phyloP scores from a whole-genome alignment of 1,140 invertebrate genomes.

The Holcopasites calliopsidis region DNA sequence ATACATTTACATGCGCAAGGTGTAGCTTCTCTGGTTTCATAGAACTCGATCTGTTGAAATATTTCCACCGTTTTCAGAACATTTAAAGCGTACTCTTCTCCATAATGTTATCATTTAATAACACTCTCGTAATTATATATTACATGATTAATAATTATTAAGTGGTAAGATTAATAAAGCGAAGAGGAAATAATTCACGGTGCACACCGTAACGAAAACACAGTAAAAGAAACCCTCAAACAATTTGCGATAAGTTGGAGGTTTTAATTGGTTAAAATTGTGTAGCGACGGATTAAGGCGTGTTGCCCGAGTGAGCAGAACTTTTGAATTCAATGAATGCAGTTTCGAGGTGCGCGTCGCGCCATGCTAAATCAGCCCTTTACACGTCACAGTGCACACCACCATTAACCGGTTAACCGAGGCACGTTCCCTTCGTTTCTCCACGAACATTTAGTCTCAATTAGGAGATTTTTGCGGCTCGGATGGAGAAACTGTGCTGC shows the following conservation, averaged over 20 bases:
- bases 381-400: constrained; percentile 16
- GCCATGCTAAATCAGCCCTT: constrained; percentile 17
- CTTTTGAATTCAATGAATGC: constrained; percentile 24
- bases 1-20: neutral
- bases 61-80: neutral
- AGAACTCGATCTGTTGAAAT: neutral
- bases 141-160: no score
- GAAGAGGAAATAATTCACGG: neutral
- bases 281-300: neutral
- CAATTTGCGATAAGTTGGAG: neutral
- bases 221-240: no score
- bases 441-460: neutral
- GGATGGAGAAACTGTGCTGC: no score
- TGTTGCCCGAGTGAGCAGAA: constrained; percentile 17
- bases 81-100: neutral
- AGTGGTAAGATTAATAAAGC: no score
- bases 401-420: constrained; percentile 31
- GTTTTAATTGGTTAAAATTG: neutral
- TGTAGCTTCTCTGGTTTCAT: no score
- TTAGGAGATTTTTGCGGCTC: neutral
- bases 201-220: neutral
- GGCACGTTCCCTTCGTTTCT: neutral
- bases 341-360: neutral
- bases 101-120: no score
- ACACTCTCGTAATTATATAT: no score